Percentiles rank a stretch among this genome's conserved stretches.
These are phyloP conservation scores for Pseudanteris insignis DNA, from an alignment of 2,888 invertebrate species.

Conservation along the genomic window DNA sequence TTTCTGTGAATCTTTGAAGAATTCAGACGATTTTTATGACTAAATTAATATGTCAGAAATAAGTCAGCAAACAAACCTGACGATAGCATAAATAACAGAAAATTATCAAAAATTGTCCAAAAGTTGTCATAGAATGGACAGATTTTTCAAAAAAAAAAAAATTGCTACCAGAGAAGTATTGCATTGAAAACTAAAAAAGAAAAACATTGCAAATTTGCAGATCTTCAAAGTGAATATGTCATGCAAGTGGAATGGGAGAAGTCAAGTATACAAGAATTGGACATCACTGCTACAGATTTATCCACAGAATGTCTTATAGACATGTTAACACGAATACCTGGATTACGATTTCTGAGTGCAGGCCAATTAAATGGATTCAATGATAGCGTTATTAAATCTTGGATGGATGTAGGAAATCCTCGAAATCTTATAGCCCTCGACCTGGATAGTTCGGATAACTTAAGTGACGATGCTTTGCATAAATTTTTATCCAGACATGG, in stretches of 20 bases:
- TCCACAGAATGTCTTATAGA: constrained; percentile 93
- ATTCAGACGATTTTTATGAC: no score
- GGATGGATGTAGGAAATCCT: constrained; percentile 86
- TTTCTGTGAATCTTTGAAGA: no score
- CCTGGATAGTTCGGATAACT: constrained; percentile 93
- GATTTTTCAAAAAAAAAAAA: no score
- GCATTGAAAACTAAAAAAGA: no score
- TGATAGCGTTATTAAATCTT: constrained; percentile 91
- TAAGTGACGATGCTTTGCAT: constrained; percentile 91
- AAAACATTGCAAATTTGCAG: no score
- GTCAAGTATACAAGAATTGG: constrained; percentile 90
- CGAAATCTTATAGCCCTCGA: constrained; percentile 84
- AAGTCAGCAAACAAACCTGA: no score
- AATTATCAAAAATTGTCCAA: no score
- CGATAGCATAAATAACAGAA: no score
- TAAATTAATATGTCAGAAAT: no score
- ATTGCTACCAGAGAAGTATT: no score
- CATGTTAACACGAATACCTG: constrained; percentile 87
- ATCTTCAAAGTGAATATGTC: constrained; percentile 89
- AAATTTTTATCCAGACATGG: constrained; percentile 93
- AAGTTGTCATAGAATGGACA: no score
- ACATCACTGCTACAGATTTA: constrained; percentile 96
- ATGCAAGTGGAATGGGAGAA: constrained; percentile 99
- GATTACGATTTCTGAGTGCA: constrained; percentile 88
- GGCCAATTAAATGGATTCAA: constrained; percentile 98